Evolutionary conservation across 2,888 invertebrate genomes (phyloP), one percentile per base, ranked within the genome.

Genomic region (Dryadula phaetusa): DNA sequence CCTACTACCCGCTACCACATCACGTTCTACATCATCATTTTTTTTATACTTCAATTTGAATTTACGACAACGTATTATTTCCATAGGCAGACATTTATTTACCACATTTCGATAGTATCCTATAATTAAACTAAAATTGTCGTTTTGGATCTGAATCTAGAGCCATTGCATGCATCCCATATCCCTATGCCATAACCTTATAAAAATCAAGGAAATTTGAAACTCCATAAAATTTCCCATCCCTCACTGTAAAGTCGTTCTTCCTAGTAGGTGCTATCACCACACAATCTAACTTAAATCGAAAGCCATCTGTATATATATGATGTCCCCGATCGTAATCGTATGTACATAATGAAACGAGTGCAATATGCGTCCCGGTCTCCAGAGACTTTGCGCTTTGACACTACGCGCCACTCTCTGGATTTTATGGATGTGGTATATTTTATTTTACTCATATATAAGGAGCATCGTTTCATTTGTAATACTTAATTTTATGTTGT

Each of bases 291-390:
- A 69, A 69, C 37, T 62, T 56, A 62, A 72, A 69, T 70, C 73
- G 63, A 74, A 77, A 78, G 79, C 82, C 86, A 85, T 84, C 80
- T 84, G 84, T 79, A 79, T 78, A 79, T 79, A 81, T 75, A 73
- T 72, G 76, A 73, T 78, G 83, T 82, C 81, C 80, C 78, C 72
- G 76, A 80, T 79, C 79, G 77, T 86, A 83, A 87, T 88, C 85
- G 85, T 88, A 87, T 88, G 88, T 89, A 86, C 86, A 87, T 90
- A 91, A 92, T 91, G 89, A 90, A 92, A 92, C 91, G 91, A 89
- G 87, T 85, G 87, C 91, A 92, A 91, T 92, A 92, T 92, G 92
- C 85, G 88, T 80, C 79, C 79, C 71, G 67, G 70, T 82, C 84
- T 32, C 16, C 85, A 80, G 89, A 82, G 70, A 56, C 62, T 64